Base-by-base conservation (phyloP, 2,888 invertebrate genomes). In the Toxonevra muliebris region DNA sequence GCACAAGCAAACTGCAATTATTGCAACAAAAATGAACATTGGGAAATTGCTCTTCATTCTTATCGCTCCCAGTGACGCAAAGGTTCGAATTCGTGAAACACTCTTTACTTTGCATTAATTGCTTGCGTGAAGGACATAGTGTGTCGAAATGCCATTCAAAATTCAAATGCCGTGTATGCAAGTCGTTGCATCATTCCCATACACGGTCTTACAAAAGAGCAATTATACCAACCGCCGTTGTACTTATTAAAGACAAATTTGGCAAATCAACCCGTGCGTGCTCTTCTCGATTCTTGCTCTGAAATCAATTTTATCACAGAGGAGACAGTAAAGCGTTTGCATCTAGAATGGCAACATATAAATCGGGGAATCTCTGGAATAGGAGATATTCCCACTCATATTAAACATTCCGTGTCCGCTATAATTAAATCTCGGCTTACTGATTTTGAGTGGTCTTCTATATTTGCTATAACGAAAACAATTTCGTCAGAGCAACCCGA, bases 261-360 rank as follows among this genome's bases (percentile, higher is more conserved):
- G 66, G 67, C 8, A 9, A 1, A 17, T 57, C 68, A 71, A 48
- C 65, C 67, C 2, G 15, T 71, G 20, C 61, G 57, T 17, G 71
- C 67, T 2, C 45, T 67, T 57, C n/a, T n/a, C n/a, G n/a, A n/a
- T n/a, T n/a, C n/a, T n/a, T n/a, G n/a, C n/a, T n/a, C n/a, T n/a
- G n/a, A n/a, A n/a, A n/a, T n/a, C n/a, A n/a, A n/a, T n/a, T n/a
- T n/a, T n/a, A n/a, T n/a, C n/a, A n/a, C n/a, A 48, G 63, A 69
- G 57, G 70, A 72, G 61, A 62, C 68, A 7, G 71, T 58, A 0
- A 68, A 66, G 60, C 65, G 68, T 8, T 62, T 73, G 13, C 61
- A 62, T n/a, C 42, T 72, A 8, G 61, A 68, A 52, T 30, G 53
- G 54, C 12, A 60, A n/a, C 17, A 15, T 41, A 43, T 54, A 8